Conservation (phyloP, 2,888 invertebrate species). For the Fragum whitleyi region DNA sequence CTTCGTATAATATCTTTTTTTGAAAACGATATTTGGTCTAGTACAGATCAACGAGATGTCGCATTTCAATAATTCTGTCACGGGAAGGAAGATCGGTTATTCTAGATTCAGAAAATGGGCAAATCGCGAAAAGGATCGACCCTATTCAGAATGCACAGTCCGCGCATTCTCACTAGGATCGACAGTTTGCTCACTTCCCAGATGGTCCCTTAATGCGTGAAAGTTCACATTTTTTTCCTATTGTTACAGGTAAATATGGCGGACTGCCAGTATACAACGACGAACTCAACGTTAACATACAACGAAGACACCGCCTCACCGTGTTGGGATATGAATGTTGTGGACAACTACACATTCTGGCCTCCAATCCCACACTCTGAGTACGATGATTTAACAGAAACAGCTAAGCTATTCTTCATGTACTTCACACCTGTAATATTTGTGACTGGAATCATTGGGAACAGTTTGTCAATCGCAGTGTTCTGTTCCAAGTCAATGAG, state of each 20-base stretch:
- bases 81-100: too few relatives aligned
- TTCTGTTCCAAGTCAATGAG: constrained; percentile 91
- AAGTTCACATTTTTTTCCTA: too few relatives aligned
- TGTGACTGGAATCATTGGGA: constrained; percentile 91
- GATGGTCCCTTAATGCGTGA: too few relatives aligned
- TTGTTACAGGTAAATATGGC: not conserved
- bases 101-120: too few relatives aligned
- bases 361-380: not conserved
- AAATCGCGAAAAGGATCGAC: too few relatives aligned
- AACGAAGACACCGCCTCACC: not conserved
- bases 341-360: not conserved
- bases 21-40: too few relatives aligned
- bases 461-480: constrained; percentile 90
- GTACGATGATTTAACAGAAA: not conserved
- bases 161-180: too few relatives aligned
- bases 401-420: constrained; percentile 84
- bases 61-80: too few relatives aligned
- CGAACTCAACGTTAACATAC: not conserved
- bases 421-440: constrained; percentile 91
- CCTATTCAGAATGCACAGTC: too few relatives aligned
- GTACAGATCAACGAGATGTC: too few relatives aligned
- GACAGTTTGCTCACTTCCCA: too few relatives aligned
- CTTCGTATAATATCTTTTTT: too few relatives aligned
- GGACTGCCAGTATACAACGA: not conserved
- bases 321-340: not conserved